Base-by-base conservation (phyloP, 2,888 invertebrate species). In the Acronicta leporina region DNA sequence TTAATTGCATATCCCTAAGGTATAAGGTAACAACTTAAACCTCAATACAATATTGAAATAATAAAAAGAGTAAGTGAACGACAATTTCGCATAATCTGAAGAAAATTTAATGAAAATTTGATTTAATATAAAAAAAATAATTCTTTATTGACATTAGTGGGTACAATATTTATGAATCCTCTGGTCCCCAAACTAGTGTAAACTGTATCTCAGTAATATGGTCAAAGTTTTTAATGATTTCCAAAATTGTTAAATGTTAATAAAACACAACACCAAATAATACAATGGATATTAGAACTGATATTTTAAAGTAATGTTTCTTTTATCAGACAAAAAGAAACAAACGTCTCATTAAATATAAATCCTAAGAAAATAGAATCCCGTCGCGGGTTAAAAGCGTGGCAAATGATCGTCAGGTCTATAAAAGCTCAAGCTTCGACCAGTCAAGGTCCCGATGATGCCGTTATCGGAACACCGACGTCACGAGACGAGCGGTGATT, bases 381-480 rank as follows among this genome's bases (percentile, higher is more conserved):
- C 55, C 49, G 13, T 44, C 40, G 20, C 55, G 45, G 52, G 68
- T 50, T 60, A 75, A 80, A 79, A 77, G 75, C 73, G 58, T 78
- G 73, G 77, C 69, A 63, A 77, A 72, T 73, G 77, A 82, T 75
- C 80, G 80, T 80, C 76, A 82, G 82, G 82, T 85, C 82, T 79
- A 76, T 68, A 76, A 83, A 85, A 88, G 90, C 89, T 89, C 88
- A 90, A 83, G 68, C 79, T 73, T 73, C 80, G 80, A 77, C 73
- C 78, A 86, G 81, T 88, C 92, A 92, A 92, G 92, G 92, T 90
- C 91, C 79, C 81, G 79, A 82, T 77, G 86, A 87, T 82, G 83
- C 93, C 92, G 93, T 91, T 93, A 94, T 90, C 90, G 86, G 92
- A 84, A 85, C 93, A 92, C 75, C 83, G 79, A 84, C 88, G 89